Evolutionary conservation across 2,113 vertebrate genomes (phyloP).

Genomic region (Tonatia bakeri): DNA sequence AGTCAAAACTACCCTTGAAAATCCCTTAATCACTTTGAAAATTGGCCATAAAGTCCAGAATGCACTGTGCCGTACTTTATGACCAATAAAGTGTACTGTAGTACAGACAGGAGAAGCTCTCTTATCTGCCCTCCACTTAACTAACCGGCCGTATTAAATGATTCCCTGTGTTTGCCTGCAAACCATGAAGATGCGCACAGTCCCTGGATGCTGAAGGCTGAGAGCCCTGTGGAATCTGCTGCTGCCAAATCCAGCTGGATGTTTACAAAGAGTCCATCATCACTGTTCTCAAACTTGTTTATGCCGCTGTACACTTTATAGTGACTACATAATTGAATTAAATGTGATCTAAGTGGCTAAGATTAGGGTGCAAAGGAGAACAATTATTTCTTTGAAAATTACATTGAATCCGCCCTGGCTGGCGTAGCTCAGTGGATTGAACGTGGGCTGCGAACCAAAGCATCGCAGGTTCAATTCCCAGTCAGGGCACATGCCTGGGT

Average conservation of each 20-base stretch:
- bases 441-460: too few species aligned
- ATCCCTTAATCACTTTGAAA: background rate
- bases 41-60: background rate
- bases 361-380: background rate
- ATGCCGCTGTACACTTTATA: background rate
- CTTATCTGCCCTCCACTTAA: background rate
- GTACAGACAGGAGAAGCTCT: background rate
- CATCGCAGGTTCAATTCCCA: too few species aligned
- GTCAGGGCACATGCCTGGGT: too few species aligned
- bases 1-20: background rate
- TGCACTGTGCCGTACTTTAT: too few species aligned
- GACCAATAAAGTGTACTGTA: background rate
- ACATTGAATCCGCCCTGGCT: background rate
- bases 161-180: background rate
- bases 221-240: background rate
- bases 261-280: background rate
- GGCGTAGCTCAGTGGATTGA: too few species aligned
- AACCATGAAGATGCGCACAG: accelerated
- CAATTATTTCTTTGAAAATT: background rate
- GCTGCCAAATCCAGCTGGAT: background rate
- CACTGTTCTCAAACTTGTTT: background rate
- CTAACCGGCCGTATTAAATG: background rate
- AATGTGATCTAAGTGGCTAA: background rate
- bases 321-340: slow-evolving; percentile 34
- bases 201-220: accelerated